A percentile compares a stretch with the other conserved stretches of the same genome.
Conservation (phyloP, 2,113 vertebrate species). For the Rynchops niger region DNA sequence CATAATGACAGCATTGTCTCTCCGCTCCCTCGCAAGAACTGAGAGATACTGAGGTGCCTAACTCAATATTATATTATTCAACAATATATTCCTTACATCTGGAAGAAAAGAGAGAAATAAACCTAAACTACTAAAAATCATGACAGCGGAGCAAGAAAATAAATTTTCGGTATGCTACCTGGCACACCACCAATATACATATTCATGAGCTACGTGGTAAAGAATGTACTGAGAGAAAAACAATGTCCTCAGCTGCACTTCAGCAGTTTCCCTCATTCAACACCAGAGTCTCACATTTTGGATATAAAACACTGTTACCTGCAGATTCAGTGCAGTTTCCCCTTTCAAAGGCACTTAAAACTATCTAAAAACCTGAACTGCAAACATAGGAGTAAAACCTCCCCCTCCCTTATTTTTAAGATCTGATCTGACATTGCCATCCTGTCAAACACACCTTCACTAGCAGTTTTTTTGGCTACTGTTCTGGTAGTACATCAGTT, state of each 20-base stretch:
- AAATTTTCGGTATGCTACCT: not conserved
- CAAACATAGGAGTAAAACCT: not conserved
- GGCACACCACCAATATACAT: conserved; percentile 17
- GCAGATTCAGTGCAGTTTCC: not conserved
- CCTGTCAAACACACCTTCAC: not conserved
- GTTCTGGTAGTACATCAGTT: not conserved
- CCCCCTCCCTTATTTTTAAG: not conserved
- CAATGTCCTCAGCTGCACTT: conserved; percentile 13
- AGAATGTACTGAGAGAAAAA: conserved; percentile 18
- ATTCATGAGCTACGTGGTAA: conserved; percentile 22
- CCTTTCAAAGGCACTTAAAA: not conserved
- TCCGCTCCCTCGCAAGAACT: not conserved
- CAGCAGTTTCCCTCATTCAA: not conserved
- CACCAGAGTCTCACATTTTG: not conserved
- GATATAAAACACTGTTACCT: not conserved
- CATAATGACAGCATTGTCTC: not conserved
- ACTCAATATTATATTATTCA: not conserved
- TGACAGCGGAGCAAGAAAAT: conserved; percentile 22
- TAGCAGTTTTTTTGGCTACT: not conserved
- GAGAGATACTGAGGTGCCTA: not conserved
- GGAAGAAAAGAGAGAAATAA: not conserved
- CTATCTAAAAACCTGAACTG: not conserved
- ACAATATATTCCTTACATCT: not conserved
- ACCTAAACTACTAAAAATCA: not conserved
- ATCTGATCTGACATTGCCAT: not conserved